Evolutionary conservation across 2,113 vertebrate species (phyloP).

Genomic region (Microcebus tavaratra): DNA sequence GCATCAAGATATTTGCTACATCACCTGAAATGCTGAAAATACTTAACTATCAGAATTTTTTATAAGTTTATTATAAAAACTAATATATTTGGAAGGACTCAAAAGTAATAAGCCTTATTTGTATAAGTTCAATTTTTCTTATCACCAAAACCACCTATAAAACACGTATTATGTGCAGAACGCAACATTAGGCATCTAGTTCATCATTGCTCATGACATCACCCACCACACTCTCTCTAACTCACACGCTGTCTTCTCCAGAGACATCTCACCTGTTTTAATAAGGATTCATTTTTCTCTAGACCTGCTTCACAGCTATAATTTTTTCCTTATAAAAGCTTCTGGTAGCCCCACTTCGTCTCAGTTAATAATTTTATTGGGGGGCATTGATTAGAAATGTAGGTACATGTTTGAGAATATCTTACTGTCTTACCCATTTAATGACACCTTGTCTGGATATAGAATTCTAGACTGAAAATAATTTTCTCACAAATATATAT

Average conservation of each 20-base stretch:
- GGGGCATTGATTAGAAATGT: neutral
- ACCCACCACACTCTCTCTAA: neutral
- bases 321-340: neutral
- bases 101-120: neutral
- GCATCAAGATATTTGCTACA: neutral
- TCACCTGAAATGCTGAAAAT: neutral
- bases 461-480: neutral
- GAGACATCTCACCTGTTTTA: neutral
- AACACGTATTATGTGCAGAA: neutral
- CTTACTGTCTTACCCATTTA: neutral
- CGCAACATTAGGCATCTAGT: neutral
- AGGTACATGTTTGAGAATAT: neutral
- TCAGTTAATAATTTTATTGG: neutral
- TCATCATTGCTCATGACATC: neutral
- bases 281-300: neutral
- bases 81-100: neutral
- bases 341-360: too few species aligned
- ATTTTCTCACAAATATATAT: neutral
- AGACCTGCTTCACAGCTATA: neutral
- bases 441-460: neutral
- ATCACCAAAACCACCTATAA: neutral
- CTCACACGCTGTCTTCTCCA: neutral
- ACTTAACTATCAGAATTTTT: neutral
- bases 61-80: neutral
- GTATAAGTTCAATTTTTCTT: neutral